phyloP scores from a whole-genome alignment of 1,140 invertebrate species.

The Dinothrombium tinctorium region DNA sequence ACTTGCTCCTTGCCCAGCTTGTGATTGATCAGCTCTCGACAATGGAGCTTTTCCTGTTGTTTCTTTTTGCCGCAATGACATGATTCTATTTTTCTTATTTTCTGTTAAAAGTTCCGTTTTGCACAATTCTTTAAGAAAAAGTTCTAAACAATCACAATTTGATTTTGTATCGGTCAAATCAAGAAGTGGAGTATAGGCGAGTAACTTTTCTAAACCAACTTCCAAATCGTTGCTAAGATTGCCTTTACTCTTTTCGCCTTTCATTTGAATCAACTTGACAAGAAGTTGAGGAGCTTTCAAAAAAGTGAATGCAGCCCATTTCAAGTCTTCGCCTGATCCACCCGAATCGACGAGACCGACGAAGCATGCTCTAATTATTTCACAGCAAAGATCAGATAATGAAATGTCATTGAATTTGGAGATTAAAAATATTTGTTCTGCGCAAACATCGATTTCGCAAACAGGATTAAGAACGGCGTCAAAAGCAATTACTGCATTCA shows the following conservation, averaged over 20 bases:
- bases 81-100: neutral
- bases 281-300: slow-evolving; percentile 40
- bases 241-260: neutral
- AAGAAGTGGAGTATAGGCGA: slow-evolving; percentile 52
- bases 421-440: slow-evolving; percentile 52
- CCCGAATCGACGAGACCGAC: slow-evolving; percentile 54
- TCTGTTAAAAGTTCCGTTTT: slow-evolving; percentile 31
- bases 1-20: slow-evolving; percentile 15
- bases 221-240: slow-evolving; percentile 31
- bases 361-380: slow-evolving; percentile 63
- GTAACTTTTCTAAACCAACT: slow-evolving; percentile 50
- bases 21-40: neutral
- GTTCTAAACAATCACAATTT: slow-evolving; percentile 61
- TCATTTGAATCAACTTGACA: slow-evolving; percentile 13
- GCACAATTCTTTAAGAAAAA: slow-evolving; percentile 54
- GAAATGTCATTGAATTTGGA: slow-evolving; percentile 32
- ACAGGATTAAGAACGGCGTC: slow-evolving; percentile 50
- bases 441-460: slow-evolving; percentile 47
- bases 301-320: slow-evolving; percentile 81
- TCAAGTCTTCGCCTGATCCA: slow-evolving; percentile 40
- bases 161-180: slow-evolving; percentile 70
- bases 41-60: slow-evolving; percentile 8
- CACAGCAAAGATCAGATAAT: slow-evolving; percentile 40
- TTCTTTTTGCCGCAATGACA: slow-evolving; percentile 5
- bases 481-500: slow-evolving; percentile 15